Conservation (phyloP, 1,140 invertebrate species). For the Caenorhabditis inopinata region DNA sequence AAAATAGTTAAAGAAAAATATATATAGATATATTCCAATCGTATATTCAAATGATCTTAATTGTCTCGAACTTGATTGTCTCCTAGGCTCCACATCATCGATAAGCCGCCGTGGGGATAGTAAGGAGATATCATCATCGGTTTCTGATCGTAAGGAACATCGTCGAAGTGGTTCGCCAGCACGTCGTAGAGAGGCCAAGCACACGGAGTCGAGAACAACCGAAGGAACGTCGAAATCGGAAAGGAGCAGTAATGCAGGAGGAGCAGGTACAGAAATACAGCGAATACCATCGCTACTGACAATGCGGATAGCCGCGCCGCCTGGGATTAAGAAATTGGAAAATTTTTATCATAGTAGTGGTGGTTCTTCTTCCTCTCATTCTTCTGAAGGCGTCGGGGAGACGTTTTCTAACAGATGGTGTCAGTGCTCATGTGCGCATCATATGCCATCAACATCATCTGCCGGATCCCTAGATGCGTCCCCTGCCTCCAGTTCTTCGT, state of each 20-base stretch:
- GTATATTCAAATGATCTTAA: too few species aligned
- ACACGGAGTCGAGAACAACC: neutral
- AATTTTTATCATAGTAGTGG: constrained; percentile 1
- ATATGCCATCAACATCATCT: neutral
- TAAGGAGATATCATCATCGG: neutral
- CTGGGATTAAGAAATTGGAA: constrained; percentile 21
- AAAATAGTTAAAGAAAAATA: too few species aligned
- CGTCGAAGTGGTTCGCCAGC: neutral
- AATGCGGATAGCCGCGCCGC: constrained; percentile 12
- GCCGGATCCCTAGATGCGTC: constrained; percentile 27
- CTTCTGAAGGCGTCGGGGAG: constrained; percentile 2
- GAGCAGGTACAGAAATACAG: constrained; percentile 22
- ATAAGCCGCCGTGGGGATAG: neutral
- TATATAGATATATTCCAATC: too few species aligned
- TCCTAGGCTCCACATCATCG: constrained; percentile 18
- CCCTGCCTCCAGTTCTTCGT: neutral
- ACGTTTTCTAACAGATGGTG: constrained; percentile 29
- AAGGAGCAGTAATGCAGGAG: neutral
- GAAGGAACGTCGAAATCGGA: neutral
- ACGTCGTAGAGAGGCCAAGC: neutral
- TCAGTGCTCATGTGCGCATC: constrained; percentile 27
- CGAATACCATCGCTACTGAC: constrained; percentile 21
- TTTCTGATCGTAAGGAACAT: neutral
- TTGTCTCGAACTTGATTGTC: too few species aligned
- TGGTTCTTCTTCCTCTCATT: neutral